Conservation (phyloP, 2,113 vertebrate species). For the Channa argus region DNA sequence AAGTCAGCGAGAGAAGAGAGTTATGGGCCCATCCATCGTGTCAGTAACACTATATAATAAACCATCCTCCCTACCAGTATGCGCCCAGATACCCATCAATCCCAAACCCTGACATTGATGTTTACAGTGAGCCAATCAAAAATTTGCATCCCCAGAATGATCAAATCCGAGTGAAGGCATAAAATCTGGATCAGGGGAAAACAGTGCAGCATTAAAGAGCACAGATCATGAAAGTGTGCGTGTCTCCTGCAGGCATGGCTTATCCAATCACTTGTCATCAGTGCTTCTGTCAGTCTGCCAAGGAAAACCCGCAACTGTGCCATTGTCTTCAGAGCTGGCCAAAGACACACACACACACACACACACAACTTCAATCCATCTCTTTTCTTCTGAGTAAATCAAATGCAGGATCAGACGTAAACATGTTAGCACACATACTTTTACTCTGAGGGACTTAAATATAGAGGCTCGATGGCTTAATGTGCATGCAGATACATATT, state of each 20-base stretch:
- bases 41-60: slow-evolving; percentile 22
- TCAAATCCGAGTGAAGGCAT: slow-evolving; percentile 42
- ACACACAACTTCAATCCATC: not conserved
- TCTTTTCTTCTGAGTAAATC: not conserved
- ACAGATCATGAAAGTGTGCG: slow-evolving; percentile 47
- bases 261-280: slow-evolving; percentile 78
- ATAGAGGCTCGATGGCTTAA: not conserved
- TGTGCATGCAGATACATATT: not conserved
- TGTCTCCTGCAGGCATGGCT: slow-evolving; percentile 65
- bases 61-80: slow-evolving; percentile 14
- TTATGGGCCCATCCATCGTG: slow-evolving; percentile 26
- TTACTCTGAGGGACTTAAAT: not conserved
- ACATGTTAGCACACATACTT: slow-evolving; percentile 9
- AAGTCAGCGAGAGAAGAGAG: no score
- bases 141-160: not conserved
- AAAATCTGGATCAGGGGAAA: slow-evolving; percentile 55
- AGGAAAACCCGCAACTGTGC: slow-evolving; percentile 56
- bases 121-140: slow-evolving; percentile 29
- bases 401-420: slow-evolving; percentile 34
- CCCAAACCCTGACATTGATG: no score
- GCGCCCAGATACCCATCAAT: not conserved
- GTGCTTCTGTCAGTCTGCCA: slow-evolving; percentile 75
- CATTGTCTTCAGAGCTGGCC: slow-evolving; percentile 63
- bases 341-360: slow-evolving; percentile 28
- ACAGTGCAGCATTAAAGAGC: slow-evolving; percentile 12